Conservation (phyloP, 2,113 vertebrate species). For the Capreolus pygargus region DNA sequence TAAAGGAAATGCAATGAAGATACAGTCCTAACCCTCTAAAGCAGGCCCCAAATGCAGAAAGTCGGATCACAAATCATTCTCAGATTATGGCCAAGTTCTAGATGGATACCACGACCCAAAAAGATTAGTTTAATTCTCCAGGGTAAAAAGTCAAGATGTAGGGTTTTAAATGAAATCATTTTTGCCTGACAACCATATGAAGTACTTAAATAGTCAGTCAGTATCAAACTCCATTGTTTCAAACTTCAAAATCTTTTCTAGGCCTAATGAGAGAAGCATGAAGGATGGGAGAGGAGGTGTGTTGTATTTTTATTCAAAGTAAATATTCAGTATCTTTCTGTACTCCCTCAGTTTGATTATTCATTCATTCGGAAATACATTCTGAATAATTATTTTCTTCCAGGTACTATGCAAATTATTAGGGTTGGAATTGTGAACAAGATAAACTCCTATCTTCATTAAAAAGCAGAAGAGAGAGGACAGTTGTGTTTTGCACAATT, state of each 20-base stretch:
- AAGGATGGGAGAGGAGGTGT: background rate
- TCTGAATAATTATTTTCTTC: background rate
- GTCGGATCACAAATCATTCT: background rate
- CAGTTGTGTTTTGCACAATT: background rate
- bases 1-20: constrained; percentile 1
- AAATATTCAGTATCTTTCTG: background rate
- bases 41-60: background rate
- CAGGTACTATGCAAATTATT: background rate
- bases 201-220: background rate
- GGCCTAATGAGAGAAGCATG: background rate
- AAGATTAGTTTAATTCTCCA: constrained; percentile 29
- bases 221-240: background rate
- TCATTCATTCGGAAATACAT: background rate
- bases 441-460: background rate
- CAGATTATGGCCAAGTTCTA: background rate
- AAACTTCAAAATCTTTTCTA: background rate
- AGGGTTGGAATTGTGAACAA: background rate
- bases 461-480: background rate
- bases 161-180: constrained; percentile 9
- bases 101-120: background rate
- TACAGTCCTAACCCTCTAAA: background rate
- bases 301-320: background rate
- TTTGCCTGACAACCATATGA: background rate
- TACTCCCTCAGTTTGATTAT: background rate
- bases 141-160: background rate